Base-by-base conservation (phyloP, 1,140 invertebrate species). In the Calliopsis andreniformis region DNA sequence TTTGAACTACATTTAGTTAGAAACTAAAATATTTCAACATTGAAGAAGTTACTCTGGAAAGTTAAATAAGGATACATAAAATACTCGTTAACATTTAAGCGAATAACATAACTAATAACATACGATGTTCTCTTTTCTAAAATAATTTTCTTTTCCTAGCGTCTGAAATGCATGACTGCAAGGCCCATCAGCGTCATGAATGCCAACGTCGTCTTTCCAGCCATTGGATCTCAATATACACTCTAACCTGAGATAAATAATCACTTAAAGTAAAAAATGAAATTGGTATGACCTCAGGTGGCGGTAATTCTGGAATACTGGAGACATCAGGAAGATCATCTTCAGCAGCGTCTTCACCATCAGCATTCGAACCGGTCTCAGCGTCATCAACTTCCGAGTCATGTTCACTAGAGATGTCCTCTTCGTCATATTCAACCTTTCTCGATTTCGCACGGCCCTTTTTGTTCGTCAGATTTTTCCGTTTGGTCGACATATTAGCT, bases 331-430 rank as follows among this genome's bases (percentile, higher is more conserved):
- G 82, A 43, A 86, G 85, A 62, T 89, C 83, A 58, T 92, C 91
- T 35, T 92, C 91, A 59, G 58, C 77, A 56, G 80, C 88, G 67
- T 90, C 88, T 66, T 91, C 91, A 53, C 86, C 87, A 47, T 91
- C 90, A 39, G 68, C 84, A 59, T 89, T 89, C 1, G 86, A 85
- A 47, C 87, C 88, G 83, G 84, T 85, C 58, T 91, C 85, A 35
- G 88, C 89, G 56, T 91, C 91, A 23, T 92, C 92, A 25, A 88
- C 80, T 2, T 92, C 91, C 18, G 90, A 91, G 0, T 92, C 90
- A 62, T 90, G 87, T 59, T 92, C 91, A 72, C 91, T 92, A 32
- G 91, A 92, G 70, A 92, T 91, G 68, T 92, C 90, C 61, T 92
- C 91, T 12, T 92, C 91, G 55, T 92, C 92, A 69, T 92, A 92